Percentiles rank a stretch among this genome's conserved stretches.
These are phyloP conservation scores for Zelostemma sp. DNA, from an alignment of 1,140 invertebrate species.

Conservation along the genomic window DNA sequence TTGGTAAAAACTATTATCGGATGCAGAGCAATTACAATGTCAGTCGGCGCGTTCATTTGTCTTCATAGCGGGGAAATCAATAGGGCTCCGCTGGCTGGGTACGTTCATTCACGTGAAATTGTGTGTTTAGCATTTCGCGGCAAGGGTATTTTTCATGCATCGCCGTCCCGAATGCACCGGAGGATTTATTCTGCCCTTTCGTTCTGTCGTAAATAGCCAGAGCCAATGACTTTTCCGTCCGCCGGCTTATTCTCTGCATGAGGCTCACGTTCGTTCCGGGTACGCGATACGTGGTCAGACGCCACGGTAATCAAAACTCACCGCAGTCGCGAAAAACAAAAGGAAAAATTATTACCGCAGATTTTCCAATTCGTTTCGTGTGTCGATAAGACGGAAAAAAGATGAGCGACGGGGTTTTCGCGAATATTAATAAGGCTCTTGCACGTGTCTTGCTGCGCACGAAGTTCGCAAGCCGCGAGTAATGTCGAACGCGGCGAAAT, in stretches of 20 bases:
- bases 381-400: slow-evolving; percentile 54
- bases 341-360: slow-evolving; percentile 48
- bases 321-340: slow-evolving; percentile 37
- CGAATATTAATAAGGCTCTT: slow-evolving; percentile 36
- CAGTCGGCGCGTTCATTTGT: slow-evolving; percentile 27
- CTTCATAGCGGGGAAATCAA: not conserved
- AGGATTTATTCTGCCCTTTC: slow-evolving; percentile 36
- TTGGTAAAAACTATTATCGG: slow-evolving; percentile 21
- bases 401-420: slow-evolving; percentile 33
- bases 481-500: too few species aligned
- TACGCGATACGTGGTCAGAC: slow-evolving; percentile 48
- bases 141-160: not conserved
- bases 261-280: slow-evolving; percentile 53
- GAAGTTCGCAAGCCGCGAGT: not conserved
- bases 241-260: slow-evolving; percentile 48
- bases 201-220: slow-evolving; percentile 33
- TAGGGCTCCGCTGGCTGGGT: not conserved
- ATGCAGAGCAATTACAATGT: slow-evolving; percentile 10
- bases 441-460: not conserved
- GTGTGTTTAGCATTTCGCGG: not conserved
- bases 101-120: slow-evolving; percentile 1
- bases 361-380: slow-evolving; percentile 53
- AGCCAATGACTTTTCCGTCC: slow-evolving; percentile 51
- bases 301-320: slow-evolving; percentile 38
- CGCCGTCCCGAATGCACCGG: not conserved